phyloP scores from a whole-genome alignment of 2,888 invertebrate species.

The Rhodophaea formosa region DNA sequence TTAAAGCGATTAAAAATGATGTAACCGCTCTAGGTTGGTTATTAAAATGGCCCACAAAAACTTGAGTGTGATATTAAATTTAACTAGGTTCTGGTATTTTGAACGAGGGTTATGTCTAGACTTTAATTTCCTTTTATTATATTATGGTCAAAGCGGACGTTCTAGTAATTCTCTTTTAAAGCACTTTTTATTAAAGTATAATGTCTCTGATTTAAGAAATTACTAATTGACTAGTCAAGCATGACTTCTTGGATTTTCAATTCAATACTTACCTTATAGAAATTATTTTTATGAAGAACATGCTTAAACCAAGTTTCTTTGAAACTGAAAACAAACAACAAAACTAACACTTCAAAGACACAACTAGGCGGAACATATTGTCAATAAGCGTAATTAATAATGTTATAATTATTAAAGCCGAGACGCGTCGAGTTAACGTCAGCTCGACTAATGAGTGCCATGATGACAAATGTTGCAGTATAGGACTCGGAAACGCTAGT shows the following conservation, averaged over 20 bases:
- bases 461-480: slow-evolving; percentile 73
- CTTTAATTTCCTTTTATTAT: not conserved
- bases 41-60: not conserved
- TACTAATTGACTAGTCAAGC: not conserved
- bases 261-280: no score
- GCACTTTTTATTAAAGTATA: not conserved
- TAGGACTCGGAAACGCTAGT: slow-evolving; percentile 27
- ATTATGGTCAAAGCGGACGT: not conserved
- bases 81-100: not conserved
- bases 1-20: not conserved
- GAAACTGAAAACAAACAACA: slow-evolving; percentile 24
- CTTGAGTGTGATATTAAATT: not conserved
- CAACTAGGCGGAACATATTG: slow-evolving; percentile 54
- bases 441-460: slow-evolving; percentile 72
- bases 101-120: not conserved
- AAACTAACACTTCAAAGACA: slow-evolving; percentile 51
- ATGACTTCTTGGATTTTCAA: no score
- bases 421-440: slow-evolving; percentile 75
- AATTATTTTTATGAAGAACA: not conserved
- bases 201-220: not conserved
- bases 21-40: not conserved
- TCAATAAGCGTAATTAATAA: slow-evolving; percentile 76
- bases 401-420: slow-evolving; percentile 75
- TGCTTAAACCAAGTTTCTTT: not conserved
- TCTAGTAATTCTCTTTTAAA: not conserved